These are phyloP conservation scores for Ruditapes philippinarum DNA, from an alignment of 1,140 invertebrate species.

Conservation along the genomic window DNA sequence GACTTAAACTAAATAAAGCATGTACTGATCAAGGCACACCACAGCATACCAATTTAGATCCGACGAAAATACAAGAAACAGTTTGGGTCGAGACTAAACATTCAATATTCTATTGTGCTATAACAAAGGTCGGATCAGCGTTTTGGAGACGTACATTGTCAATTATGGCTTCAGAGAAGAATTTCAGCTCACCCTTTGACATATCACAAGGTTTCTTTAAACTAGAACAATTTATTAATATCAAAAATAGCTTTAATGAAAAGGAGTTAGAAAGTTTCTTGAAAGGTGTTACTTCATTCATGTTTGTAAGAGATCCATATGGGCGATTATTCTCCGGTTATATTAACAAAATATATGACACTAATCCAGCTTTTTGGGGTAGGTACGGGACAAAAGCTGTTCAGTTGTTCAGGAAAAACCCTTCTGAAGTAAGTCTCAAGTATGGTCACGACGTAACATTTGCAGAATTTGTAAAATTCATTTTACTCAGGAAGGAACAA, in stretches of 20 bases:
- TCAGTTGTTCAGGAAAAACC: constrained; percentile 37
- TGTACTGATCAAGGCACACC: neutral
- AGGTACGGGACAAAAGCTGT: constrained; percentile 50
- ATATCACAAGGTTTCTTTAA: neutral
- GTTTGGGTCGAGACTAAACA: neutral
- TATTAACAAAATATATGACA: constrained; percentile 71
- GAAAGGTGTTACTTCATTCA: constrained; percentile 39
- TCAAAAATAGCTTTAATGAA: neutral
- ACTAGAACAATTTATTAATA: neutral
- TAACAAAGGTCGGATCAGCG: constrained; percentile 31
- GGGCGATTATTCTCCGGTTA: constrained; percentile 69
- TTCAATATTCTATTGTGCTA: constrained; percentile 8
- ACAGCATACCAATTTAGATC: neutral
- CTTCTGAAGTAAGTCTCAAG: constrained; percentile 21
- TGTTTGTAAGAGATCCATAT: constrained; percentile 73
- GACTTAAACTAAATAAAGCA: neutral
- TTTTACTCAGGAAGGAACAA: constrained; percentile 53
- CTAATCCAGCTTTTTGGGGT: constrained; percentile 66
- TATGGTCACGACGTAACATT: constrained; percentile 74
- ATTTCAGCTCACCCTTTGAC: constrained; percentile 14
- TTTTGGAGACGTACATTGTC: constrained; percentile 37
- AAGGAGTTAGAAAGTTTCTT: neutral
- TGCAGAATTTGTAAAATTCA: constrained; percentile 72
- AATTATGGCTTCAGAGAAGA: neutral
- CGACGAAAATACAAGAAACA: neutral